Percentiles rank a stretch among this genome's conserved stretches.
Evolutionary conservation across 2,888 invertebrate species (phyloP).

Genomic region (Agriotes lineatus): DNA sequence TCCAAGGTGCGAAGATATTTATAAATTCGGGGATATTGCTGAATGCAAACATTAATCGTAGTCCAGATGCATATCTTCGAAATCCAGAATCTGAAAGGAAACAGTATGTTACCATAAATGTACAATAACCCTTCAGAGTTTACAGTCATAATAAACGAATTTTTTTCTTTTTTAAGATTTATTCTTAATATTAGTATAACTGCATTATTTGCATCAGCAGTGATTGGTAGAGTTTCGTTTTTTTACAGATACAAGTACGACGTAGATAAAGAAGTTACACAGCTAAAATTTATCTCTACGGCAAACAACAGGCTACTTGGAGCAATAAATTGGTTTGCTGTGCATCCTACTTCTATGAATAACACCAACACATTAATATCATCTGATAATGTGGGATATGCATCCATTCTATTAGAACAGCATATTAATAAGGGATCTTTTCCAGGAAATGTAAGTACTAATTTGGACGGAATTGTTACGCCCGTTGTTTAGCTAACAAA

Average conservation of each 20-base stretch:
- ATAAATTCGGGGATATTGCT: slow-evolving; percentile 77
- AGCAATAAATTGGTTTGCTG: slow-evolving; percentile 93
- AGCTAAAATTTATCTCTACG: slow-evolving; percentile 79
- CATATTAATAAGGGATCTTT: slow-evolving; percentile 77
- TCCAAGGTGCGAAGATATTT: slow-evolving; percentile 79
- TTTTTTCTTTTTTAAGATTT: no score
- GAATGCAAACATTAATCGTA: slow-evolving; percentile 90
- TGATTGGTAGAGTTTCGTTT: no score
- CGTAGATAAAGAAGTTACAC: slow-evolving; percentile 86
- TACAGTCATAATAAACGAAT: no score
- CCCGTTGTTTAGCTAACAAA: no score
- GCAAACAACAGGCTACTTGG: slow-evolving; percentile 75
- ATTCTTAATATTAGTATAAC: no score
- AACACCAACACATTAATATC: slow-evolving; percentile 90
- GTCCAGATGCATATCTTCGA: slow-evolving; percentile 85
- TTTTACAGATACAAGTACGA: slow-evolving; percentile 77
- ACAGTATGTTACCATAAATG: no score
- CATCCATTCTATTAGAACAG: slow-evolving; percentile 85
- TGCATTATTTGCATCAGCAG: no score
- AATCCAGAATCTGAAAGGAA: slow-evolving; percentile 87
- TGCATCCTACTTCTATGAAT: slow-evolving; percentile 96
- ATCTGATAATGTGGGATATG: slow-evolving; percentile 94
- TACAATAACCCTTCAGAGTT: no score
- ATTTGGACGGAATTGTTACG: no score
- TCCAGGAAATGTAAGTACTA: slow-evolving; percentile 82